A percentile compares a stretch with the other conserved stretches of the same genome.
Conservation (phyloP, 2,888 invertebrate genomes). For the Eledone cirrhosa region DNA sequence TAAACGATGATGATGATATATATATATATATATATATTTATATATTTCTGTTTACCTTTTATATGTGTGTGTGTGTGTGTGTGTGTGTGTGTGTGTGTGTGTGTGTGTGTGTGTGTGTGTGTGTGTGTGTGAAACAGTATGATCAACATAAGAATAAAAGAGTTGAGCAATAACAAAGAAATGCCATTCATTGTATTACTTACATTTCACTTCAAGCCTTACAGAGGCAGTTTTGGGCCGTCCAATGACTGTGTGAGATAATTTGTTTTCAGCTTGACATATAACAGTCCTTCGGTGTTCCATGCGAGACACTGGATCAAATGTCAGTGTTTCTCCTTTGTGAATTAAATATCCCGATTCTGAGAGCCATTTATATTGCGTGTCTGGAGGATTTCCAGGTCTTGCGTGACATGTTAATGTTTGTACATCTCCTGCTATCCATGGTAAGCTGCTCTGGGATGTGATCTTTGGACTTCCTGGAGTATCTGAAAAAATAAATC, state of each 20-base stretch:
- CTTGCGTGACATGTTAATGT: conserved; percentile 15
- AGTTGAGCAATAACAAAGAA: not conserved
- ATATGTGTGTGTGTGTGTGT: not conserved
- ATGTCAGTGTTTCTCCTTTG: conserved; percentile 1
- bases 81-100: not conserved
- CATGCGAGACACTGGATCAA: conserved; percentile 10
- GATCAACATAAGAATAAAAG: not conserved
- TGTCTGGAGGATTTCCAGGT: conserved; percentile 23
- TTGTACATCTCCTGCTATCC: conserved; percentile 16
- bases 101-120: not conserved
- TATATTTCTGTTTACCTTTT: no score
- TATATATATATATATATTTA: no score
- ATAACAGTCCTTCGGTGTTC: conserved; percentile 7
- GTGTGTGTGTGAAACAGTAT: not conserved
- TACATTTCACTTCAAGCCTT: conserved; percentile 21
- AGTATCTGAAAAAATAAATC: conserved; percentile 6
- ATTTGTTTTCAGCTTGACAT: conserved; percentile 24
- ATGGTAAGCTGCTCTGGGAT: conserved; percentile 5
- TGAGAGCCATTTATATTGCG: conserved; percentile 19
- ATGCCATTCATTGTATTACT: not conserved
- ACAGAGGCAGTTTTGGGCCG: not conserved
- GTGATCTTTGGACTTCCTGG: conserved; percentile 20
- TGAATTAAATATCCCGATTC: conserved; percentile 8
- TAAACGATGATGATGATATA: no score
- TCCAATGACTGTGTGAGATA: not conserved